Conservation (phyloP, 2,888 invertebrate species). For the Bombylius discolor region DNA sequence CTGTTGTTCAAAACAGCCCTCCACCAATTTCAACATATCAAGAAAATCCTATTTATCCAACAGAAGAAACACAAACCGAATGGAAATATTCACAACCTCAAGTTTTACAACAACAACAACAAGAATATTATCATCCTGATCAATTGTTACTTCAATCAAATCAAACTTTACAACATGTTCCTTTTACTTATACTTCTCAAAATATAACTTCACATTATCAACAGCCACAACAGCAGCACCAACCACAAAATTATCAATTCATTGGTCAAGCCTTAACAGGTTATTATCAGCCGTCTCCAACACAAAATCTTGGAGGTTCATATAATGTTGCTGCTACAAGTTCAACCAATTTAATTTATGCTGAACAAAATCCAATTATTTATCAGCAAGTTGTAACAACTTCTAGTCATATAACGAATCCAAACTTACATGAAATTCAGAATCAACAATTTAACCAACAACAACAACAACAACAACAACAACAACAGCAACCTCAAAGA, state of each 20-base stretch:
- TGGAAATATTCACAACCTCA: conserved; percentile 4
- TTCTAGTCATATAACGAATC: conserved; percentile 6
- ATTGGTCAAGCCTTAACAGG: conserved; percentile 19
- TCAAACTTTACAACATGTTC: conserved; percentile 15
- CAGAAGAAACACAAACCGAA: background rate
- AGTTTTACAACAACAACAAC: conserved; percentile 9
- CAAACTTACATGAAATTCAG: conserved; percentile 15
- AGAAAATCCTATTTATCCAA: background rate
- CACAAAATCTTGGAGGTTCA: conserved; percentile 13
- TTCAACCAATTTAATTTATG: conserved; percentile 14
- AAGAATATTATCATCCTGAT: conserved; percentile 24
- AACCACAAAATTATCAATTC: conserved; percentile 25
- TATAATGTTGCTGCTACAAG: conserved; percentile 21
- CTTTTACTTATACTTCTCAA: background rate
- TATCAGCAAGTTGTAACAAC: conserved; percentile 13
- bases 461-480: too few species aligned
- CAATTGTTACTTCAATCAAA: conserved; percentile 31
- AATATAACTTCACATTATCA: conserved; percentile 1
- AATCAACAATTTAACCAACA: conserved; percentile 1
- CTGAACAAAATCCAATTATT: conserved; percentile 16
- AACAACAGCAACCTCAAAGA: too few species aligned
- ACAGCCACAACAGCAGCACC: conserved; percentile 23
- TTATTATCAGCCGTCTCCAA: conserved; percentile 21
- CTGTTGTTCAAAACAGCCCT: background rate
- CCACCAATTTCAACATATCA: background rate